phyloP scores from a whole-genome alignment of 2,888 invertebrate genomes.

The Rotaria magnacalcarata region DNA sequence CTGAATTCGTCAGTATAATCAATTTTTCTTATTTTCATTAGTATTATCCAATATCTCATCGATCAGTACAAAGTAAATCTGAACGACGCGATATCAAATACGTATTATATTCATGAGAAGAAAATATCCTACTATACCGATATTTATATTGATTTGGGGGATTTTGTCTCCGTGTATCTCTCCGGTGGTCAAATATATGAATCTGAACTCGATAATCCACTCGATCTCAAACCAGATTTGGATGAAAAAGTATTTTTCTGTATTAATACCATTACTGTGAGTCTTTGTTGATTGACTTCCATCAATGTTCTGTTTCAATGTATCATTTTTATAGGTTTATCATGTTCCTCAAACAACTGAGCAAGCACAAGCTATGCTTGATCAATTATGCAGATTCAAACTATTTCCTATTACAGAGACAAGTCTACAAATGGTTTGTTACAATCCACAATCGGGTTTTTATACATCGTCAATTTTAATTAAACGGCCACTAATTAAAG shows the following conservation, averaged over 20 bases:
- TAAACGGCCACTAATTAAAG: neutral
- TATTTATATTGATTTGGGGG: neutral
- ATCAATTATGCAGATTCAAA: neutral
- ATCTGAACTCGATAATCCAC: too few relatives aligned
- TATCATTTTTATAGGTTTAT: neutral
- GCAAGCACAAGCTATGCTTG: neutral
- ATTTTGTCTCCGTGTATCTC: neutral
- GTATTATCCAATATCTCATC: neutral
- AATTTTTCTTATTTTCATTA: neutral
- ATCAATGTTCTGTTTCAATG: neutral
- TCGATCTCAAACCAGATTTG: too few relatives aligned
- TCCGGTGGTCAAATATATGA: too few relatives aligned
- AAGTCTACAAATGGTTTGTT: constrained; percentile 21
- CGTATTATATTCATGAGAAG: neutral
- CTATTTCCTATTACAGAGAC: neutral
- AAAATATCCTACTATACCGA: neutral
- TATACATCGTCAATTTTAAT: neutral
- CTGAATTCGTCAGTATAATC: neutral
- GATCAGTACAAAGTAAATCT: neutral
- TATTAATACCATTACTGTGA: neutral
- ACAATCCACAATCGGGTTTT: neutral
- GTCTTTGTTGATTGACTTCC: neutral
- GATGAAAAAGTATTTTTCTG: too few relatives aligned
- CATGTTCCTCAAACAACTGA: neutral
- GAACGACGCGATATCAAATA: neutral